phyloP scores from a whole-genome alignment of 2,113 vertebrate species.

The Pardalotus punctatus region DNA sequence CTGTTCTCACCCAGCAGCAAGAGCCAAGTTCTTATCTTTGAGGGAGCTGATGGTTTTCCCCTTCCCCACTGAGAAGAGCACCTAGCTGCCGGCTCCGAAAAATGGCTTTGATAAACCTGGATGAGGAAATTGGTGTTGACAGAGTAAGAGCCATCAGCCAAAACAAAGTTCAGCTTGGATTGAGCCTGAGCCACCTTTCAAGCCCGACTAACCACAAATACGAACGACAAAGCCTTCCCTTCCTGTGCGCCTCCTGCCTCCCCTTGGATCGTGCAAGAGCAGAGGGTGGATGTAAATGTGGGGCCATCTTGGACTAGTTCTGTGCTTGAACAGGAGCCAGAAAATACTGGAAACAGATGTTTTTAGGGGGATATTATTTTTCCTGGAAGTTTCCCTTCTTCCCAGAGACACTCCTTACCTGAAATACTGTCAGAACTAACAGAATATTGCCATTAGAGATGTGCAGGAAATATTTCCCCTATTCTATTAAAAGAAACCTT shows the following conservation, averaged over 20 bases:
- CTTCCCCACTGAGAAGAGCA: not conserved
- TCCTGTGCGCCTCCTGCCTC: not conserved
- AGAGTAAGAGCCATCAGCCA: not conserved
- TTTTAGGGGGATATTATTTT: not conserved
- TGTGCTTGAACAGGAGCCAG: not conserved
- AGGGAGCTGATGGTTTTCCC: not conserved
- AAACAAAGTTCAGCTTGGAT: not conserved
- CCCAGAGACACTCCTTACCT: not conserved
- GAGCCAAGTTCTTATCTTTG: not conserved
- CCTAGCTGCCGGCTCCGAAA: not conserved
- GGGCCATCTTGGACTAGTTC: not conserved
- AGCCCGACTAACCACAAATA: not conserved
- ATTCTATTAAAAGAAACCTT: not conserved
- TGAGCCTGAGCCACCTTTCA: not conserved
- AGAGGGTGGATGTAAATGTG: not conserved
- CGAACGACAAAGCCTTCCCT: not conserved
- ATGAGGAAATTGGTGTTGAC: not conserved
- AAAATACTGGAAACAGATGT: slow-evolving; percentile 12
- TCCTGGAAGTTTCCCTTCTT: not conserved
- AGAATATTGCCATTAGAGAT: not conserved
- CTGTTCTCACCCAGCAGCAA: not conserved
- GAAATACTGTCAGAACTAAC: not conserved
- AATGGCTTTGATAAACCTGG: not conserved
- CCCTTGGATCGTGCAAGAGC: fast-evolving
- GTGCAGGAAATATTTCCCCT: not conserved